phyloP scores from a whole-genome alignment of 2,888 invertebrate species.

The Eupeodes luniger region DNA sequence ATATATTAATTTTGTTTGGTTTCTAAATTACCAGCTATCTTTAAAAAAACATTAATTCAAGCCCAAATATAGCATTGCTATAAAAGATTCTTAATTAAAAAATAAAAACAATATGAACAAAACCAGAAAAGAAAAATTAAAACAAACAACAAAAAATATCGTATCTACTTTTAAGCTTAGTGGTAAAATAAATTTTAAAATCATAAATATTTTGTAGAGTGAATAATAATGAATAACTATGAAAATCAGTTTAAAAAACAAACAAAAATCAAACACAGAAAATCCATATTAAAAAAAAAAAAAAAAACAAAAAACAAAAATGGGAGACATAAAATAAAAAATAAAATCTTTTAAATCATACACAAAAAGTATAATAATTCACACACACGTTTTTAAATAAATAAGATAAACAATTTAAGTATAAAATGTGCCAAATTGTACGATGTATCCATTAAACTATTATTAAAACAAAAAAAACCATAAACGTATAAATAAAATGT shows the following conservation, averaged over 20 bases:
- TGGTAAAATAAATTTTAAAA: constrained; percentile 68
- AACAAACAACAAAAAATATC: constrained; percentile 59
- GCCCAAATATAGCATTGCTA: constrained; percentile 65
- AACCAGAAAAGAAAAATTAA: background rate
- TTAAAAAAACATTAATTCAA: constrained; percentile 31
- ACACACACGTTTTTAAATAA: constrained; percentile 73
- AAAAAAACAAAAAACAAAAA: constrained; percentile 14
- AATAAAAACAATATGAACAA: constrained; percentile 26
- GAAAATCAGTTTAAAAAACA: constrained; percentile 57
- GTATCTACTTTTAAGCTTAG: constrained; percentile 75
- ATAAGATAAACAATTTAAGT: constrained; percentile 74
- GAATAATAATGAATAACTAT: constrained; percentile 68
- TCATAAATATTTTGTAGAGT: constrained; percentile 75
- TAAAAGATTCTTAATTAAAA: constrained; percentile 46
- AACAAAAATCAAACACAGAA: constrained; percentile 31
- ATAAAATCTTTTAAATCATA: constrained; percentile 35
- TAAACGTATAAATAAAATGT: constrained; percentile 65
- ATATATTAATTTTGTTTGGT: constrained; percentile 28
- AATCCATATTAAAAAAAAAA: constrained; percentile 32
- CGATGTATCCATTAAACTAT: constrained; percentile 81
- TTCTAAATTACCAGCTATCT: constrained; percentile 50
- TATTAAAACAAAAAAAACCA: constrained; percentile 77
- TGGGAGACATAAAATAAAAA: constrained; percentile 59
- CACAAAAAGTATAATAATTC: constrained; percentile 50
- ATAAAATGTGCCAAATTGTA: constrained; percentile 84